Evolutionary conservation across 2,797 vertebrate species (phyloP).

Genomic region (Carapus acus): DNA sequence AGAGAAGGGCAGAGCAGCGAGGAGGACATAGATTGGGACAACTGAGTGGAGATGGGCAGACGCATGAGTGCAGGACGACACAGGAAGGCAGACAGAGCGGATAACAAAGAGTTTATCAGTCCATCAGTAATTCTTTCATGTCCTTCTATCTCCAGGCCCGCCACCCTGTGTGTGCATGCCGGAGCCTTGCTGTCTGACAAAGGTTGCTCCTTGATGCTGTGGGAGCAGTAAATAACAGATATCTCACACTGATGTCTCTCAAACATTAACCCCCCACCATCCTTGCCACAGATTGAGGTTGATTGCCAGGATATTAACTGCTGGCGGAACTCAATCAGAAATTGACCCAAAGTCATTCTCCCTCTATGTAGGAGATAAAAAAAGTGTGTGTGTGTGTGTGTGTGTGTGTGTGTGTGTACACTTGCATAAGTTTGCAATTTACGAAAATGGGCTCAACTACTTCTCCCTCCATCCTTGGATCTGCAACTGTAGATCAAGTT

Average conservation of each 20-base stretch:
- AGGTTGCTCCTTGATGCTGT: constrained; percentile 52
- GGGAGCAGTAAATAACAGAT: constrained; percentile 60
- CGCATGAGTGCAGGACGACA: constrained; percentile 13
- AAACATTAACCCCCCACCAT: constrained; percentile 46
- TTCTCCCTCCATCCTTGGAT: constrained; percentile 31
- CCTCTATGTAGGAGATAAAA: neutral
- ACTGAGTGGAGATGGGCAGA: constrained; percentile 37
- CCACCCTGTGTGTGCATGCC: constrained; percentile 53
- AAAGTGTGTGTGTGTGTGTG: constrained; percentile 5
- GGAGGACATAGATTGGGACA: constrained; percentile 56
- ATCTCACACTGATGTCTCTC: constrained; percentile 50
- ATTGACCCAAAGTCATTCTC: constrained; percentile 42
- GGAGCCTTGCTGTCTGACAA: constrained; percentile 68
- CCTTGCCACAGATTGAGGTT: constrained; percentile 55
- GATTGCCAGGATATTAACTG: constrained; percentile 65
- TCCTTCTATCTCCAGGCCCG: constrained; percentile 52
- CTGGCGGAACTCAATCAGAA: constrained; percentile 46
- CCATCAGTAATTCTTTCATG: constrained; percentile 66
- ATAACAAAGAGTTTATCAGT: constrained; percentile 68
- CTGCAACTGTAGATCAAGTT: too few species aligned
- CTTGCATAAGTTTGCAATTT: constrained; percentile 28
- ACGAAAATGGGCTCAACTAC: constrained; percentile 16
- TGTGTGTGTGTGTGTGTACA: constrained; percentile 18
- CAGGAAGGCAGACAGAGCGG: constrained; percentile 25
- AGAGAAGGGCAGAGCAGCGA: constrained; percentile 37